Evolutionary conservation across 2,888 invertebrate genomes (phyloP).

Genomic region (Callyntrura sp.): DNA sequence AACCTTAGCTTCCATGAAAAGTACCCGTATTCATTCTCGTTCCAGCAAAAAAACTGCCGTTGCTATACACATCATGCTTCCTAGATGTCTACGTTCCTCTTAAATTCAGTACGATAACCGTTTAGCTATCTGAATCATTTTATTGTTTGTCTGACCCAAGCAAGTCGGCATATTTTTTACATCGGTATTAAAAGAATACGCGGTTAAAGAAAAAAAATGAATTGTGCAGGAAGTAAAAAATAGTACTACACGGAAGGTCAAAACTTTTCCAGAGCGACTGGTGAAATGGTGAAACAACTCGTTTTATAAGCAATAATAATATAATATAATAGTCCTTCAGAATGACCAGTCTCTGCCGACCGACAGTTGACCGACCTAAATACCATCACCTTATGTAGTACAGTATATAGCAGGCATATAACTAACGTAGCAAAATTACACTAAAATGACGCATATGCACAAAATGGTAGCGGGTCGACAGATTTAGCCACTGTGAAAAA

Average conservation of each 20-base stretch:
- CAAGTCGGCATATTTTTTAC: background rate
- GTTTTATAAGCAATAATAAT: background rate
- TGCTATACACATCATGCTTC: background rate
- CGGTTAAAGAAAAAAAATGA: constrained; percentile 14
- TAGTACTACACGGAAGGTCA: too few relatives aligned
- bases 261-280: too few relatives aligned
- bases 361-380: constrained; percentile 65
- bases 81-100: background rate
- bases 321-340: background rate
- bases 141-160: background rate
- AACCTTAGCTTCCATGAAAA: constrained; percentile 1
- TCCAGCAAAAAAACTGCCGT: background rate
- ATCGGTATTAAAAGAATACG: background rate
- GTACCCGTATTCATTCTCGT: too few relatives aligned
- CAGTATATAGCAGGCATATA: background rate
- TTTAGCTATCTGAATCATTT: constrained; percentile 10
- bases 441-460: constrained; percentile 35
- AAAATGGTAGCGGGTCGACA: constrained; percentile 11
- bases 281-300: background rate
- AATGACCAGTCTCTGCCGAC: background rate
- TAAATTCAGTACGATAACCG: background rate
- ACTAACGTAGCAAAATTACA: constrained; percentile 2
- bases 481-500: background rate
- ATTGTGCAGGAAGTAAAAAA: background rate
- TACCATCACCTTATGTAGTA: background rate